Percentiles rank a stretch among this genome's conserved stretches.
These are phyloP conservation scores for Rhogogaster chlorosoma DNA, from an alignment of 2,888 invertebrate genomes.

Conservation along the genomic window DNA sequence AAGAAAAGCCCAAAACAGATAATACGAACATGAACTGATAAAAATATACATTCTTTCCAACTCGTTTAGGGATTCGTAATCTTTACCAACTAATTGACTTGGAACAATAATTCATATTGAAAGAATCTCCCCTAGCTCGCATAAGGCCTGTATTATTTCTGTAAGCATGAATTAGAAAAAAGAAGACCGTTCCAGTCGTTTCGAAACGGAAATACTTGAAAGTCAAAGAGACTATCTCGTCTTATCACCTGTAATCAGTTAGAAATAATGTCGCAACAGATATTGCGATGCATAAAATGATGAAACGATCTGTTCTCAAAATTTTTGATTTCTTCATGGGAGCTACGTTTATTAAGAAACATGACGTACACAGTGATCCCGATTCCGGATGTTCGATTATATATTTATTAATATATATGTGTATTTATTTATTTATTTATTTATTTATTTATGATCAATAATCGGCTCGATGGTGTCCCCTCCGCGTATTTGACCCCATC, in stretches of 20 bases:
- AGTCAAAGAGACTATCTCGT: neutral
- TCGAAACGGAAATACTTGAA: neutral
- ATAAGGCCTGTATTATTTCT: neutral
- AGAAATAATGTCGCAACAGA: neutral
- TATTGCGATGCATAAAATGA: neutral
- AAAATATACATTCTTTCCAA: neutral
- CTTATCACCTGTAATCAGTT: neutral
- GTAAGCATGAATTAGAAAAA: neutral
- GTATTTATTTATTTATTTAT: neutral
- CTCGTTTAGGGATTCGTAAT: neutral
- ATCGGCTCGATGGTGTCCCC: constrained; percentile 96
- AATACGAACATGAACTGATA: no score
- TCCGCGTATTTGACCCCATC: constrained; percentile 99
- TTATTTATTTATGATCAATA: constrained; percentile 76
- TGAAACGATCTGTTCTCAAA: neutral
- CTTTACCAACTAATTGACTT: no score
- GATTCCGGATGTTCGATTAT: neutral
- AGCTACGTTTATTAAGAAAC: neutral
- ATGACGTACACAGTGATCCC: neutral
- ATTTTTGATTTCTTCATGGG: neutral
- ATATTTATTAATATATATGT: constrained; percentile 6
- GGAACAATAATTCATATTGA: neutral
- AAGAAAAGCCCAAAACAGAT: neutral
- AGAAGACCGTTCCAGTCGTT: neutral
- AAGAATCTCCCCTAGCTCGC: neutral